A percentile compares a stretch with the other conserved stretches of the same genome.
phyloP scores from a whole-genome alignment of 2,113 vertebrate genomes.

The Syrrhaptes paradoxus region DNA sequence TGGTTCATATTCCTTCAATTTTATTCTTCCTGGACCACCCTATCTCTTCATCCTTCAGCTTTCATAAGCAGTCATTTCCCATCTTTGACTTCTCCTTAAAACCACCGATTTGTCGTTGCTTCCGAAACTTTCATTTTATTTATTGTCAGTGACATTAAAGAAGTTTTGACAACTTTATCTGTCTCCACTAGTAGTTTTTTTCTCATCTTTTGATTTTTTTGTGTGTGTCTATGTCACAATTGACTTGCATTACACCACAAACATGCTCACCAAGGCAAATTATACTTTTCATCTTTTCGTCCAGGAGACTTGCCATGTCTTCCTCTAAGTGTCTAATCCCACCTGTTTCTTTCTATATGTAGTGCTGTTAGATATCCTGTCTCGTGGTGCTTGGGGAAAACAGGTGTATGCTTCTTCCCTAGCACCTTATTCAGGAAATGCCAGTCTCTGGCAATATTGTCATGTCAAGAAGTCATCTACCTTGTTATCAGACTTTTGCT shows the following conservation, averaged over 20 bases:
- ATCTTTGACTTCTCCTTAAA: neutral
- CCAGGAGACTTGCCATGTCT: neutral
- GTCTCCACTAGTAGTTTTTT: neutral
- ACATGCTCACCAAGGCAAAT: neutral
- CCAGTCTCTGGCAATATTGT: neutral
- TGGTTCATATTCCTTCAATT: neutral
- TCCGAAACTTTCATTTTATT: neutral
- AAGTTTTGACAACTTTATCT: neutral
- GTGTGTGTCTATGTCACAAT: neutral
- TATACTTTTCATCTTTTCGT: neutral
- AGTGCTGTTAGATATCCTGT: neutral
- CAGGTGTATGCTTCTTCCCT: neutral
- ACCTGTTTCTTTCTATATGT: neutral
- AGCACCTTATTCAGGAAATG: neutral
- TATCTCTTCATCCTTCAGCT: neutral
- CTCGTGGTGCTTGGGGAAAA: neutral
- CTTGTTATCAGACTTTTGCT: neutral
- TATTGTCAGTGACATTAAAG: neutral
- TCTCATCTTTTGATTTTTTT: neutral
- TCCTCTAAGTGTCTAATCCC: neutral
- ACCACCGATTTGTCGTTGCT: neutral
- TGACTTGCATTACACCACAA: neutral
- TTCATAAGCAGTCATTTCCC: neutral
- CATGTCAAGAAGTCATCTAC: neutral
- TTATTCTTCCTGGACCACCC: neutral